Base-by-base conservation (phyloP, 2,888 invertebrate species). In the Odiellus spinosus region DNA sequence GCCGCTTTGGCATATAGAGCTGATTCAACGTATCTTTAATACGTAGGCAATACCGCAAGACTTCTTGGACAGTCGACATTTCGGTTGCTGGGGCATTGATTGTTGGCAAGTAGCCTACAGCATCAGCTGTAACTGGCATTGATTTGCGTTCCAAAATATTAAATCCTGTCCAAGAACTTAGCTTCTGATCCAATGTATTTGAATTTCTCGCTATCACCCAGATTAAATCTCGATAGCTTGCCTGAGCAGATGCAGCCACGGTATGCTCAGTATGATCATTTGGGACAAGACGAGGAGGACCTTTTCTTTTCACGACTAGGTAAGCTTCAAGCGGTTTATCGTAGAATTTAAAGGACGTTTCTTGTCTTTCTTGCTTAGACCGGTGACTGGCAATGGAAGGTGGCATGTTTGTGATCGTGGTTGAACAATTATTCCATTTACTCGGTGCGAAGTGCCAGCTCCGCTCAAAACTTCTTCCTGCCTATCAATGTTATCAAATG, bases 1-100 rank as follows among this genome's bases (percentile, higher is more conserved):
- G 50, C 42, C 36, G 52, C 55, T 43, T 55, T 58, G n/a, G 54
- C 47, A 52, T 49, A 56, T 20, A 56, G 44, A 33, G 54, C 55
- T 48, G 58, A 52, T 49, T 52, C 19, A n/a, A n/a, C n/a, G n/a
- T n/a, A n/a, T n/a, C n/a, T n/a, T n/a, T n/a, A n/a, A n/a, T n/a
- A n/a, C n/a, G n/a, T n/a, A n/a, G n/a, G n/a, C n/a, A n/a, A n/a
- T n/a, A n/a, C n/a, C n/a, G n/a, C n/a, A n/a, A n/a, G n/a, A n/a
- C n/a, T n/a, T 12, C n/a, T 21, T 38, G 26, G 10, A 26, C 20
- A 21, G 38, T 44, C 8, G 20, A 12, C 44, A 44, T 36, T 15
- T 36, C 38, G 14, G 39, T 44, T 10, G 36, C 35, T 19, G 34
- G 34, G 5, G 42, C 21, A 42, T 48, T 56, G 49, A 52, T 42